Conservation (phyloP, 2,113 vertebrate genomes). For the Planiliza haematocheilus region DNA sequence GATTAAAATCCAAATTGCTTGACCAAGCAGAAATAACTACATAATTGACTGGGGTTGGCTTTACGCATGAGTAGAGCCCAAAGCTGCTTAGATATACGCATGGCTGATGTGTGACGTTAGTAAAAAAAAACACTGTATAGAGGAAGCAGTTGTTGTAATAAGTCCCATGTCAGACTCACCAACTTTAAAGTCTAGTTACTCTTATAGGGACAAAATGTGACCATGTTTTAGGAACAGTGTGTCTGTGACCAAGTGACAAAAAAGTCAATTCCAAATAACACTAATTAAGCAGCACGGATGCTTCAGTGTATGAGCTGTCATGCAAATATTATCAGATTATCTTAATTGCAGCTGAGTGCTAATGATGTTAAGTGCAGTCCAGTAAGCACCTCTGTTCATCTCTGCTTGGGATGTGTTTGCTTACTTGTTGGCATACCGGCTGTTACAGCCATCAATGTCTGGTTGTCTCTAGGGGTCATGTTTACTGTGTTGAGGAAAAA, state of each 20-base stretch:
- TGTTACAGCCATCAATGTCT: no score
- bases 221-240: not conserved
- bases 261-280: not conserved
- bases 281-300: not conserved
- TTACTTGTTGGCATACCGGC: no score
- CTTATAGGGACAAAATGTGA: not conserved
- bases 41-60: constrained; percentile 66
- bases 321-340: constrained; percentile 19
- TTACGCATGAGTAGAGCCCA: constrained; percentile 40
- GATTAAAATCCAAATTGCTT: constrained; percentile 75
- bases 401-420: not conserved
- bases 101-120: constrained; percentile 16
- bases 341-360: not conserved
- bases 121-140: not conserved
- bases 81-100: constrained; percentile 34
- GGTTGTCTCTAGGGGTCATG: no score
- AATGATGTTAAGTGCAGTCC: not conserved
- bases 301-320: not conserved
- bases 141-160: constrained; percentile 11
- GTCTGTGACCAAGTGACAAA: not conserved
- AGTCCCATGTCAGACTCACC: not conserved
- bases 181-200: not conserved
- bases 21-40: constrained; percentile 69
- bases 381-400: not conserved
- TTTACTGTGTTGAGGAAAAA: no score